Conservation (phyloP, 1,140 invertebrate genomes). For the Limonius californicus region DNA sequence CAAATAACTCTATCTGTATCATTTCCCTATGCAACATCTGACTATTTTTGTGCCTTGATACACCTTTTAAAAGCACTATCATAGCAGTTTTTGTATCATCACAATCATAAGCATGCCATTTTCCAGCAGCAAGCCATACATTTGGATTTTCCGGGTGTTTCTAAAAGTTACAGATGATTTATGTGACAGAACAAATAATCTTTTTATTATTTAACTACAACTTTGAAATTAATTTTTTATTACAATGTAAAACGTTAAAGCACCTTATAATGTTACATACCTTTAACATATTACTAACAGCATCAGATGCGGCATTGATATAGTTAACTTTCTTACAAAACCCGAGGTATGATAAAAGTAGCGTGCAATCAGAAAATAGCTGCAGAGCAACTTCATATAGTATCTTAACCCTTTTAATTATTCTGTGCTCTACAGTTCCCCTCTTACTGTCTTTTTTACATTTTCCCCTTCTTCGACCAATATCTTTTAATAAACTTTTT, state of each 20-base stretch:
- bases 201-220: no score
- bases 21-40: conserved; percentile 23
- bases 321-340: conserved; percentile 33
- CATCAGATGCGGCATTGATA: conserved; percentile 22
- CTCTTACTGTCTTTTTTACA: conserved; percentile 25
- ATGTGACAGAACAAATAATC: background rate
- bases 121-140: conserved; percentile 27
- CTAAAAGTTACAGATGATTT: conserved; percentile 10
- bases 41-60: conserved; percentile 23
- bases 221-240: no score
- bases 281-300: conserved; percentile 33
- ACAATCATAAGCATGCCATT: conserved; percentile 23
- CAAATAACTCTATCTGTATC: conserved; percentile 22
- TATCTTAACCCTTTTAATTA: conserved; percentile 32
- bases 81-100: conserved; percentile 20
- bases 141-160: conserved; percentile 24
- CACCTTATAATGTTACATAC: conserved; percentile 22
- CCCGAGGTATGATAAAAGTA: conserved; percentile 31
- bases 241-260: no score
- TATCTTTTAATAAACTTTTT: conserved; percentile 27
- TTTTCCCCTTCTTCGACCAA: conserved; percentile 27
- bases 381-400: conserved; percentile 33
- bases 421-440: conserved; percentile 30
- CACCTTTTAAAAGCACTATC: conserved; percentile 19
- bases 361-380: conserved; percentile 30